Conservation (phyloP, 2,888 invertebrate species). For the Drosophila pullipes region DNA sequence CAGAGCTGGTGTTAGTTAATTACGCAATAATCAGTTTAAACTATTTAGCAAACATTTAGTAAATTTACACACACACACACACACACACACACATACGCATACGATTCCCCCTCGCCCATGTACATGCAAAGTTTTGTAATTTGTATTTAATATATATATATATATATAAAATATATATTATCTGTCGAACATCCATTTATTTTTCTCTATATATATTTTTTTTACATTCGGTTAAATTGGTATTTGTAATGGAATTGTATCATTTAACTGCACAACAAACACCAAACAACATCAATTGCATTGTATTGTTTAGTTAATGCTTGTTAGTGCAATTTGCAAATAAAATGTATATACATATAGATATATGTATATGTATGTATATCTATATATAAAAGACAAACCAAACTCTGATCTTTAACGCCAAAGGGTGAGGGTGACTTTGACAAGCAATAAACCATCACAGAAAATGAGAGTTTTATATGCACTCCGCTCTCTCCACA, state of each 20-base stretch:
- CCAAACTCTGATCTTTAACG: conserved; percentile 12
- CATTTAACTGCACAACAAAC: conserved; percentile 33
- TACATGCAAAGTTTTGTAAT: conserved; percentile 47
- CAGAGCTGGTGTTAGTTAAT: conserved; percentile 52
- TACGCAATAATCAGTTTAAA: conserved; percentile 31
- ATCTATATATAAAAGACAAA: conserved; percentile 17
- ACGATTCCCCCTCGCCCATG: conserved; percentile 12
- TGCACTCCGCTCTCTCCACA: background rate
- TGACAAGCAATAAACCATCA: background rate
- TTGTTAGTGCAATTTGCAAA: conserved; percentile 57
- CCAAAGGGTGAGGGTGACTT: background rate
- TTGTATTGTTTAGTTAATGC: conserved; percentile 27
- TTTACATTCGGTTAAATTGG: conserved; percentile 55
- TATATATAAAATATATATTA: conserved; percentile 14
- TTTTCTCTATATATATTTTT: conserved; percentile 29
- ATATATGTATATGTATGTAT: conserved; percentile 11
- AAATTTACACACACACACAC: conserved; percentile 34
- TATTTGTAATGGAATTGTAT: conserved; percentile 51
- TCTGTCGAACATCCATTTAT: conserved; percentile 15
- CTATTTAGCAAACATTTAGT: conserved; percentile 48
- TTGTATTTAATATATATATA: conserved; percentile 43
- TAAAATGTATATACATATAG: conserved; percentile 64
- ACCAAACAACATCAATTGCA: conserved; percentile 33
- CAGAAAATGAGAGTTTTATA: background rate
- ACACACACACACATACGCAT: conserved; percentile 2